Evolutionary conservation across 1,140 invertebrate species (phyloP), one percentile per base, ranked within the genome.

Genomic region (Drosophila repleta): DNA sequence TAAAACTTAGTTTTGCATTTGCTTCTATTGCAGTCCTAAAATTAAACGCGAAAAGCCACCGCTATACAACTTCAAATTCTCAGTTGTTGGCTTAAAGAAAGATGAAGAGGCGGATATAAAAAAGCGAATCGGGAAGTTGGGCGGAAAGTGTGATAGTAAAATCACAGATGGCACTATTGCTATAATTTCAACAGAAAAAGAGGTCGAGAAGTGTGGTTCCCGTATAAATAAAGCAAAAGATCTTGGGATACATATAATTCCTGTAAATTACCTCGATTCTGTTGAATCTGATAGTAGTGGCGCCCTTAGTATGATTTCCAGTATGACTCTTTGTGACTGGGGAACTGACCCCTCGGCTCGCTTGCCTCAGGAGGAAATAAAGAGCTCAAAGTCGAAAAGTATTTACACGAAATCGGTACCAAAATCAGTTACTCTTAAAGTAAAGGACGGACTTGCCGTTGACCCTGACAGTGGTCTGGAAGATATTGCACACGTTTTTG

Each of bases 381-480:
- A 93, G 1, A 94, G 93, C 52, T 93, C 92, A 0, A 95, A 94
- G 75, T 94, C 93, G 2, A 94, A 94, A 60, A 96, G 95, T 87
- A 93, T 93, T 29, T 96, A 94, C 79, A 94, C 94, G 21, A 95
- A 95, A 87, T 95, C 94, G 0, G 81, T 91, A 35, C 95, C 95
- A 8, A 94, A 93, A 20, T 94, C 94, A 67, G 93, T 96, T 48
- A 98, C 96, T 74, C 89, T 98, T 58, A 96, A 95, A 74, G 92
- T 99, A 10, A 98, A 98, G 93, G 96, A 95, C 57, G 97, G 97
- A 1, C 95, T 95, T 11, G 97, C 97, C 5, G 96, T 97, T 2
- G 98, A 99, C 93, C 97, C 98, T 0, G 97, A 97, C 24, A 97
- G 96, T 55, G 96, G 94, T 0, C 82, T 99, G 13, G 95, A 95